A percentile compares a stretch with the other conserved stretches of the same genome.
Evolutionary conservation across 2,113 vertebrate genomes (phyloP).

Genomic region (Atlantisia rogersi): DNA sequence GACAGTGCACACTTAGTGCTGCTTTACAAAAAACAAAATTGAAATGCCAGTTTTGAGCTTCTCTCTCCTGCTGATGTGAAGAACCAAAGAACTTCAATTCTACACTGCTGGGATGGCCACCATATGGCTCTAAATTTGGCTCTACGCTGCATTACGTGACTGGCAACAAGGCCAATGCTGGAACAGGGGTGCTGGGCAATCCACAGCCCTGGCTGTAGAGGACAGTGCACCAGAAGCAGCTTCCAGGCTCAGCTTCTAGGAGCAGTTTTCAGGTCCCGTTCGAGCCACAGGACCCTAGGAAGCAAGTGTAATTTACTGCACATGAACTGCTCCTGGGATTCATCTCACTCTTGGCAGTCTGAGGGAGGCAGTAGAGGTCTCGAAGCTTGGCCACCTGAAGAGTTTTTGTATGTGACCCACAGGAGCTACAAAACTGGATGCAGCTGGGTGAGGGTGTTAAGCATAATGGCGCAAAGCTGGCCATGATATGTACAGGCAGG

Average conservation of each 20-base stretch:
- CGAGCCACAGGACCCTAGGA: neutral
- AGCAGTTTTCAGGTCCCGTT: neutral
- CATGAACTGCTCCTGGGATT: neutral
- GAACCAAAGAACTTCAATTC: neutral
- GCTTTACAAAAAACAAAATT: neutral
- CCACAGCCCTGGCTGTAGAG: neutral
- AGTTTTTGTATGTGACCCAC: neutral
- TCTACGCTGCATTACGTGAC: rapidly evolving
- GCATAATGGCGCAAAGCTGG: neutral
- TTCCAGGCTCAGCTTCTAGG: neutral
- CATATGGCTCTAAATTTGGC: rapidly evolving
- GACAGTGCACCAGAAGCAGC: neutral
- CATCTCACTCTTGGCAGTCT: neutral
- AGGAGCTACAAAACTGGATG: neutral
- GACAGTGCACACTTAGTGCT: neutral
- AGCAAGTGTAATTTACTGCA: neutral
- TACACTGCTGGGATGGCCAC: neutral
- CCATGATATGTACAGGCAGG: neutral
- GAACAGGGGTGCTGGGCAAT: neutral
- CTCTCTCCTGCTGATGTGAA: neutral
- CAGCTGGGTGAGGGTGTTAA: neutral
- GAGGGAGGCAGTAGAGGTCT: neutral
- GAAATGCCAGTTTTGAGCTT: neutral
- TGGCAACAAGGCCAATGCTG: neutral
- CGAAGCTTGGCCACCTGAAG: neutral